A percentile compares a stretch with the other conserved stretches of the same genome.
Evolutionary conservation across 1,140 invertebrate species (phyloP).

Genomic region (Platorchestia sp.): DNA sequence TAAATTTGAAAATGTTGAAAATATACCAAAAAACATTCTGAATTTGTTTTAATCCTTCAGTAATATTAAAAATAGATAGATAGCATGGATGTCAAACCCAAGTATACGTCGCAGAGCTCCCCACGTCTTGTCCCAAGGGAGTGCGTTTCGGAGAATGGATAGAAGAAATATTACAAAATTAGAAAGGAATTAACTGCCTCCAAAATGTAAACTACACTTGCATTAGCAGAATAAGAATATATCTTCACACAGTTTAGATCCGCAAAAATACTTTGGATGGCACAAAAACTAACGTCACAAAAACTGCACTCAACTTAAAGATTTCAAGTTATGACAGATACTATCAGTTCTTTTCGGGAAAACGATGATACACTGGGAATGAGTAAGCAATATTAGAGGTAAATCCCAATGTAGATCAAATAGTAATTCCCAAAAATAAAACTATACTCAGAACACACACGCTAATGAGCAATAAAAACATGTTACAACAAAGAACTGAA

Average conservation of each 20-base stretch:
- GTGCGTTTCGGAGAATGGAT: no score
- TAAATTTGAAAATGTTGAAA: neutral
- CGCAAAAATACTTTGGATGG: no score
- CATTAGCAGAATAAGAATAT: no score
- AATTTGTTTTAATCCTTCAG: neutral
- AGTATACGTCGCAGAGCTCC: no score
- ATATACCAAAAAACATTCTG: neutral
- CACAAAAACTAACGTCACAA: neutral
- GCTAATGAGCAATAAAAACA: neutral
- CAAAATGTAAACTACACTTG: no score
- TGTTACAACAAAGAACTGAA: neutral
- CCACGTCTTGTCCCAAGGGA: no score
- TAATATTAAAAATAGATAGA: neutral
- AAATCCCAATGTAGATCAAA: neutral
- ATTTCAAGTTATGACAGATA: neutral
- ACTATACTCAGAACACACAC: neutral
- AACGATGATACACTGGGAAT: neutral
- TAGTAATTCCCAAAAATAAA: neutral
- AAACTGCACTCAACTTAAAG: neutral
- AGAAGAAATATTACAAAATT: no score
- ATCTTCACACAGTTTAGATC: no score
- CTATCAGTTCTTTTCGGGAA: no score
- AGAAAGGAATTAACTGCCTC: no score
- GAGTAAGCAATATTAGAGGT: neutral
- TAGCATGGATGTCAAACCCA: no score